These are phyloP conservation scores for Phymanthus crucifer DNA, from an alignment of 92 coral and sea anemone species.

Conservation along the genomic window DNA sequence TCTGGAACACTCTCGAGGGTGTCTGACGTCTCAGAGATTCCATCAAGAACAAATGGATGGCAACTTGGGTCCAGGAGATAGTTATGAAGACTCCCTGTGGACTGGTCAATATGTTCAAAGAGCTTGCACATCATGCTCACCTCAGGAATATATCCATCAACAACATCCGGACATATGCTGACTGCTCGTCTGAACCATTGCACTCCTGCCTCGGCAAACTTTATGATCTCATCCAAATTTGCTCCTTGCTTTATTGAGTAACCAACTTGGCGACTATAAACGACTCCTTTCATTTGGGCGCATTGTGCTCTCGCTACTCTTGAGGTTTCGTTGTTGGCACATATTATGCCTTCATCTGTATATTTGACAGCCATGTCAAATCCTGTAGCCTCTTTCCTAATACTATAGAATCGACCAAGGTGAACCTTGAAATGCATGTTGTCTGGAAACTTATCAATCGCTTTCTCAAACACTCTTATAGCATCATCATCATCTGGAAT, in stretches of 20 bases:
- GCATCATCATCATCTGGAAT: conserved; percentile 62
- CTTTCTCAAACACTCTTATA: conserved; percentile 51
- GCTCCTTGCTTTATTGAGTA: conserved; percentile 28
- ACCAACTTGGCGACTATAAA: conserved; percentile 52
- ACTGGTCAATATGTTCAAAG: conserved; percentile 42
- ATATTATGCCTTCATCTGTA: conserved; percentile 54
- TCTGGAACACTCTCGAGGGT: conserved; percentile 60
- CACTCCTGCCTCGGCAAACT: conserved; percentile 55
- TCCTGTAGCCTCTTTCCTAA: conserved; percentile 34
- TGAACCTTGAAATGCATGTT: conserved; percentile 57
- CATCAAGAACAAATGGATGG: conserved; percentile 53
- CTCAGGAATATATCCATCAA: conserved; percentile 58
- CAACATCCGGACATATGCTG: conserved; percentile 49
- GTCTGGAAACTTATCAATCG: conserved; percentile 46
- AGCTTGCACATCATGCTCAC: conserved; percentile 64
- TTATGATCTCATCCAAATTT: conserved; percentile 6
- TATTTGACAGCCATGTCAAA: conserved; percentile 49
- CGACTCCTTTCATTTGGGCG: conserved; percentile 73
- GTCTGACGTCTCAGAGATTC: conserved; percentile 49
- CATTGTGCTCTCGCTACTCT: conserved; percentile 43
- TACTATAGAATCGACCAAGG: conserved; percentile 65
- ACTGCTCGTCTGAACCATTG: conserved; percentile 54
- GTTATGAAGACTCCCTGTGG: conserved; percentile 16
- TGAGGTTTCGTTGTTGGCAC: conserved; percentile 22
- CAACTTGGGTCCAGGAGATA: conserved; percentile 20